Evolutionary conservation across 30 jellyfish, hydroid and myxozoan species (phyloP), one percentile per base, ranked within the genome.

Genomic region (Chrysaora quinquecirrha): DNA sequence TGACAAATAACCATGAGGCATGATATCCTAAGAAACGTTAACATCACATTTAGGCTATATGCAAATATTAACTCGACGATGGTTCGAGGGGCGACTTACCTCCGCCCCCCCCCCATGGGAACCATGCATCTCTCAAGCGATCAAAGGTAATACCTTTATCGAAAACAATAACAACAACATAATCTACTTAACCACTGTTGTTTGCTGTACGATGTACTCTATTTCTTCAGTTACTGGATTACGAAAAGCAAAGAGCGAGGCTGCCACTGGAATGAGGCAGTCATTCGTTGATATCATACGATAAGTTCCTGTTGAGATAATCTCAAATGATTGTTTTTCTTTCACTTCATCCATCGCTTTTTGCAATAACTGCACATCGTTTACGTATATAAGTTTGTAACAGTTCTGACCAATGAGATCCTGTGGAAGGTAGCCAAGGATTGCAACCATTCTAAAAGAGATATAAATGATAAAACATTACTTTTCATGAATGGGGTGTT

Each of bases 371-470:
- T 50, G 73, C 21, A 65, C 83, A 52, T 89, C 97, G 24, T 80
- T 85, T 1, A 61, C 80, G 46, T 77, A 74, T 1, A 89, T 84
- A 77, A 27, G 81, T 20, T 68, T 69, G 76, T 89, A 89, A 32
- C 69, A 76, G 35, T 54, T 50, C 20, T 81, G 80, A 1, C 94
- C 86, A 18, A 89, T 54, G 63, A 89, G 75, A 11, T 89, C 97
- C 70, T 89, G 94, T 16, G 97, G 97, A 18, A 79, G 90, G 75
- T 80, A 82, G 52, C 97, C 97, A 49, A 77, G 71, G 19, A 89
- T 50, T 24, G 75, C 23, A 18, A 89, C 87, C 73, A 81, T 52
- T 79, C 97, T 89, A 35, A 29, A 63, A 24, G 20, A 29, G 50
- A 71, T 23, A 30, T 32, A 46, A 50, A 62, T 30, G 18, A 22